phyloP scores from a whole-genome alignment of 1,140 invertebrate genomes.

The Pseudomyrmex dendroicus region DNA sequence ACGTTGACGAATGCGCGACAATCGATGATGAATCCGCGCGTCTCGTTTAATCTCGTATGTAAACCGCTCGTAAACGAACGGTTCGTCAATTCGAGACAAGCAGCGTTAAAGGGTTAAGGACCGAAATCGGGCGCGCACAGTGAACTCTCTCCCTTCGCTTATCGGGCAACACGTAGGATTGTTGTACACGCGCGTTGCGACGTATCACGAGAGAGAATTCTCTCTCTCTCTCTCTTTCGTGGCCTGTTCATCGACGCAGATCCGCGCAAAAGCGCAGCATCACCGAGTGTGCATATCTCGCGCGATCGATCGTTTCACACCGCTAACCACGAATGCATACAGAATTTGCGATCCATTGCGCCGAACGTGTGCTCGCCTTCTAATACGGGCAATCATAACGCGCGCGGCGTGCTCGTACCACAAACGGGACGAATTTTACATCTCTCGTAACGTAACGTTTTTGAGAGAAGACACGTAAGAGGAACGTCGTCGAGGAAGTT shows the following conservation, averaged over 20 bases:
- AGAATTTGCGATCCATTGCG: slow-evolving; percentile 55
- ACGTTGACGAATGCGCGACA: slow-evolving; percentile 7
- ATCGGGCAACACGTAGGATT: slow-evolving; percentile 34
- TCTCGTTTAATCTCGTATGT: slow-evolving; percentile 24
- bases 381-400: slow-evolving; percentile 48
- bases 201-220: no score
- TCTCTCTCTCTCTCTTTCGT: background rate
- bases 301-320: slow-evolving; percentile 48
- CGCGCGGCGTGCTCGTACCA: background rate
- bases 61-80: slow-evolving; percentile 45
- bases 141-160: slow-evolving; percentile 29
- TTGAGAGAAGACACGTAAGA: background rate
- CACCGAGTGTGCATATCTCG: slow-evolving; percentile 49
- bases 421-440: slow-evolving; percentile 27
- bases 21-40: slow-evolving; percentile 24
- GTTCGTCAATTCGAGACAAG: slow-evolving; percentile 39
- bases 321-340: slow-evolving; percentile 52
- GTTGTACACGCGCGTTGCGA: background rate
- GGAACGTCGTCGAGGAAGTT: background rate
- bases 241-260: slow-evolving; percentile 36
- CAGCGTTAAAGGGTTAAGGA: slow-evolving; percentile 52
- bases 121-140: slow-evolving; percentile 27
- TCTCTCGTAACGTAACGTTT: slow-evolving; percentile 3
- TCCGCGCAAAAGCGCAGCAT: slow-evolving; percentile 55
- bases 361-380: slow-evolving; percentile 36